Evolutionary conservation across 2,888 invertebrate genomes (phyloP), one percentile per base, ranked within the genome.

Genomic region (Antheraea yamamai): DNA sequence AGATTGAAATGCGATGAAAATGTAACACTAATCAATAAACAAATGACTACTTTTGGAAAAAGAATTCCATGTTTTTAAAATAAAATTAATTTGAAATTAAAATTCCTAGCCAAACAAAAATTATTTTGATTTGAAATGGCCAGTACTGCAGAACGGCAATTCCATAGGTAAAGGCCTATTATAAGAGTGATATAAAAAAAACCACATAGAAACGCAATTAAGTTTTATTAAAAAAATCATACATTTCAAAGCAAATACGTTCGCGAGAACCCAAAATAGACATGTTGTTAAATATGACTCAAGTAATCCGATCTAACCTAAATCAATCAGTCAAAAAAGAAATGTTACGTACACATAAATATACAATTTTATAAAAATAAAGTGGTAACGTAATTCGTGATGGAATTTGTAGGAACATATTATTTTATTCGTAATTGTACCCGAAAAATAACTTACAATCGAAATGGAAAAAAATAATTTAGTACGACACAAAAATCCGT

Each of bases 251-350:
- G 64, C 64, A 66, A 66, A 66, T 30, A 66, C 26, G 30, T 14
- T 66, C 26, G 16, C 30, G 26, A 66, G 16, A 66, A 66, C 16
- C 14, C 64, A 30, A 66, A 66, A 30, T 66, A 30, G 30, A 66
- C 64, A 30, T 30, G 20, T 66, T 66, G n/a, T 66, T 66, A 30
- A n/a, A 30, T 30, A 66, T 16, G 14, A 66, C 30, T 30, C 64
- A 10, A 23, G 30, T 66, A 4, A 66, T 4, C 16, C 64, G 64
- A 30, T 16, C n/a, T 39, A 70, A 68, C 35, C 35, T 70, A 70
- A 30, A 70, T n/a, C 70, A n/a, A 70, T 70, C 70, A 70, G 70
- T 83, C 77, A 76, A 79, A 77, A 76, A 84, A 23, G n/a, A 61
- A 10, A n/a, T 39, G 2, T 23, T 61, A 70, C n/a, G 2, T 70